phyloP scores from a whole-genome alignment of 2,113 vertebrate genomes.

The Lasiurus cinereus region DNA sequence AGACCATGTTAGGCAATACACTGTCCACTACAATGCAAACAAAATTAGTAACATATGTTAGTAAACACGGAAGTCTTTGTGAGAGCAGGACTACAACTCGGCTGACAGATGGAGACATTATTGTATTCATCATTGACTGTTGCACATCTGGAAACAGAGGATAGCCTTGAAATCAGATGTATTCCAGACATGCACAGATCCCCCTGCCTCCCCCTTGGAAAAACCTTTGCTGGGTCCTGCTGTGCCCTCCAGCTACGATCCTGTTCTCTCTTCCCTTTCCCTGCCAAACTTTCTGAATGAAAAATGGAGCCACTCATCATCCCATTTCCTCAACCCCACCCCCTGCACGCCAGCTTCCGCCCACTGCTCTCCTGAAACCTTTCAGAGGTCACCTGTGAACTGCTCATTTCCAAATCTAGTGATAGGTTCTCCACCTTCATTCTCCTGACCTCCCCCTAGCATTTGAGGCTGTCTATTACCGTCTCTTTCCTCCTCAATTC shows the following conservation, averaged over 20 bases:
- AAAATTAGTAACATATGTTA: constrained; percentile 42
- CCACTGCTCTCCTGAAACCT: constrained; percentile 33
- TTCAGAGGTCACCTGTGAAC: constrained; percentile 35
- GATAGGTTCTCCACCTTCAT: background rate
- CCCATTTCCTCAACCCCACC: constrained; percentile 62
- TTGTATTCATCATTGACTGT: background rate
- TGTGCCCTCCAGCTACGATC: constrained; percentile 74
- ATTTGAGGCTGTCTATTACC: background rate
- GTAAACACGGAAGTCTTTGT: constrained; percentile 38
- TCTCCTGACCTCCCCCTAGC: background rate
- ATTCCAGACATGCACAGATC: constrained; percentile 63
- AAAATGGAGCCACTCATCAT: constrained; percentile 70
- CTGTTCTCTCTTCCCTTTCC: constrained; percentile 64
- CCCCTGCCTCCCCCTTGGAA: constrained; percentile 57
- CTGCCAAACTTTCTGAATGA: constrained; percentile 70
- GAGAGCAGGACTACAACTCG: background rate
- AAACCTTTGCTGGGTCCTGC: constrained; percentile 74
- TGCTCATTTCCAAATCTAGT: background rate
- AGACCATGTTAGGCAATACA: background rate
- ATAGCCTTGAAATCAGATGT: constrained; percentile 70
- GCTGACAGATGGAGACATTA: constrained; percentile 51
- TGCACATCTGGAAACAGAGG: constrained; percentile 70
- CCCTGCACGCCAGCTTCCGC: background rate
- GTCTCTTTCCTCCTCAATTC: background rate
- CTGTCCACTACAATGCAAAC: background rate